Percentiles rank a stretch among this genome's conserved stretches.
Conservation (phyloP, 2,888 invertebrate species). For the Stenurella melanura region DNA sequence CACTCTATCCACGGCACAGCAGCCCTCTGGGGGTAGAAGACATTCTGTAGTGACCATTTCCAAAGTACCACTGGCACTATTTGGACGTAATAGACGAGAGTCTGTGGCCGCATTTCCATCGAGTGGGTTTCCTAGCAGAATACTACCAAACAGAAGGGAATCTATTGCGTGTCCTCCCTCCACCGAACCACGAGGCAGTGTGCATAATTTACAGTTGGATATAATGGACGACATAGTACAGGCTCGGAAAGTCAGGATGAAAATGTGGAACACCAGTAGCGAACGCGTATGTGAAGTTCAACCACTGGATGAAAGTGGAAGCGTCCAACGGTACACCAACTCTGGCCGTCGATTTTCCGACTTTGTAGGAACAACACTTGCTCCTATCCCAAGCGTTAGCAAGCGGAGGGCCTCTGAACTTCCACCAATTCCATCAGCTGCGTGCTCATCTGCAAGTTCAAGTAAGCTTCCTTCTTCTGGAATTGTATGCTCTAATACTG, state of each 20-base stretch:
- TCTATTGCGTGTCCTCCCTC: slow-evolving; percentile 76
- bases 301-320: slow-evolving; percentile 81
- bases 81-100: slow-evolving; percentile 86
- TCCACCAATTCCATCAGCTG: slow-evolving; percentile 74
- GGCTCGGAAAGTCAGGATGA: slow-evolving; percentile 88
- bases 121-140: slow-evolving; percentile 72
- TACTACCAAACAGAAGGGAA: slow-evolving; percentile 66
- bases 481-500: slow-evolving; percentile 88
- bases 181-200: slow-evolving; percentile 84
- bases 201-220: slow-evolving; percentile 88
- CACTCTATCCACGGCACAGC: slow-evolving; percentile 84
- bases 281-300: slow-evolving; percentile 88
- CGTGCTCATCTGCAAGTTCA: slow-evolving; percentile 65
- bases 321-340: slow-evolving; percentile 78
- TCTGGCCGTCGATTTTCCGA: slow-evolving; percentile 82
- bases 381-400: slow-evolving; percentile 76
- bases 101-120: slow-evolving; percentile 87
- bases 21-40: slow-evolving; percentile 85
- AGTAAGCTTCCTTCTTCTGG: slow-evolving; percentile 74
- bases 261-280: slow-evolving; percentile 88
- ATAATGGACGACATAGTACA: slow-evolving; percentile 93
- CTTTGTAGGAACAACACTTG: slow-evolving; percentile 78
- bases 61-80: slow-evolving; percentile 84
- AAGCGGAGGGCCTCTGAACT: slow-evolving; percentile 84
- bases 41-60: slow-evolving; percentile 93